Conservation (phyloP, 1,140 invertebrate species). For the Pseudobourletiella spinata region DNA sequence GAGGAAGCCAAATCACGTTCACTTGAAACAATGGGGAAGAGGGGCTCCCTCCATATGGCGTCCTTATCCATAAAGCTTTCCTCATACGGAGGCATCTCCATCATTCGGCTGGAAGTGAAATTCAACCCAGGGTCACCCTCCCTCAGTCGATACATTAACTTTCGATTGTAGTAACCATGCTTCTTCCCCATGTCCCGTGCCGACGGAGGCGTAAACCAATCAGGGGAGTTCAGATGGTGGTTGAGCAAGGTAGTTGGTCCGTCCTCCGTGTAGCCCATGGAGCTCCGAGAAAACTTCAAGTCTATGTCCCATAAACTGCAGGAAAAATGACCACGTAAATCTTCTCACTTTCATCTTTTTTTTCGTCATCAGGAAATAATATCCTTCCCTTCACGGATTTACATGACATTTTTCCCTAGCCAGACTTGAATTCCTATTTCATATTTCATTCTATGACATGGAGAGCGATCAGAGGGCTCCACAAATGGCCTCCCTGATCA, state of each 20-base stretch:
- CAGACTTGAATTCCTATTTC: no score
- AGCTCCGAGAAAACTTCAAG: constrained; percentile 20
- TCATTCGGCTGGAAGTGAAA: constrained; percentile 17
- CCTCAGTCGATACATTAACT: constrained; percentile 10
- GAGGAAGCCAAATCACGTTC: constrained; percentile 13
- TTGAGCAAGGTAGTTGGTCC: no score
- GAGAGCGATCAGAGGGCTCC: no score
- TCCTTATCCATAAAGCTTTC: constrained; percentile 23
- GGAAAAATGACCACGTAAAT: background rate
- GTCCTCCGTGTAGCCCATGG: background rate
- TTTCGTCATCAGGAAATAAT: no score
- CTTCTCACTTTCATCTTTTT: no score
- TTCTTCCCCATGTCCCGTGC: background rate
- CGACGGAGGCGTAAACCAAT: constrained; percentile 15
- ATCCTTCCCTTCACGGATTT: no score
- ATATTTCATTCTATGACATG: no score
- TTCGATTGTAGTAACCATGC: background rate
- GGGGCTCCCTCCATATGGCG: constrained; percentile 29
- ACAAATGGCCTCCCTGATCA: no score
- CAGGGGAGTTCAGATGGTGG: constrained; percentile 21
- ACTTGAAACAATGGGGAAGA: constrained; percentile 17
- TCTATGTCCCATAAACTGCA: constrained; percentile 31
- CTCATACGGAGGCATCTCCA: constrained; percentile 30
- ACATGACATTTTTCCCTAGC: no score
- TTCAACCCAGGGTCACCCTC: constrained; percentile 18